Evolutionary conservation across 2,797 vertebrate species (phyloP).

Genomic region (Buphagus erythrorhynchus): DNA sequence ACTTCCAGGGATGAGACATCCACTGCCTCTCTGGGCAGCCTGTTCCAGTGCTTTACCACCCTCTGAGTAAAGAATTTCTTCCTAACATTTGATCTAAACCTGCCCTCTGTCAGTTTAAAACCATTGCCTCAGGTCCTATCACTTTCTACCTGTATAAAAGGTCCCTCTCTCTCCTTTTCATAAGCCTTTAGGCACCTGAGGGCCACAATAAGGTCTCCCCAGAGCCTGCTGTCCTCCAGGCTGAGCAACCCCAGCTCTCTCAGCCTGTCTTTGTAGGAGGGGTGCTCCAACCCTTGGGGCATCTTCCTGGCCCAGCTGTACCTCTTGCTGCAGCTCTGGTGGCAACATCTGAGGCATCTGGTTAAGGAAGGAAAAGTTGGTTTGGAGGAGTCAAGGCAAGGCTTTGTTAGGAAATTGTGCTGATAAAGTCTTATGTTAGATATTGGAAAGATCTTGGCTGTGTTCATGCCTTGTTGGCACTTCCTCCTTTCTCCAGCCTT

Average conservation of each 20-base stretch:
- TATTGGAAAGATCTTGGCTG: not conserved
- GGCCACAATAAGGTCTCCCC: fast-evolving
- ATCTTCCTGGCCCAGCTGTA: not conserved
- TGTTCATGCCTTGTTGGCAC: not conserved
- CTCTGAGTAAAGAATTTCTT: not conserved
- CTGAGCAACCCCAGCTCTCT: not conserved
- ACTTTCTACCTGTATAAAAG: not conserved
- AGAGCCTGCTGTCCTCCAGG: not conserved
- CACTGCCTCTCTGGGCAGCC: not conserved
- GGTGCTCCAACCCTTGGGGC: not conserved
- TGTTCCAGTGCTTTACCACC: not conserved
- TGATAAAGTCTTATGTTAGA: not conserved
- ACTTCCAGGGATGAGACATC: not conserved
- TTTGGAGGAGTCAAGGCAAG: not conserved
- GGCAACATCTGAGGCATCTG: not conserved
- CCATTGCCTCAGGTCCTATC: fast-evolving
- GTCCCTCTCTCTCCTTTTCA: not conserved
- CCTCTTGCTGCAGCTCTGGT: not conserved
- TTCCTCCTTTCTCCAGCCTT: not conserved
- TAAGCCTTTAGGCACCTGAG: not conserved
- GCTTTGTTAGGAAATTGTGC: not conserved
- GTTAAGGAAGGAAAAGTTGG: not conserved
- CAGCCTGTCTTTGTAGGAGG: not conserved
- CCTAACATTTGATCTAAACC: not conserved
- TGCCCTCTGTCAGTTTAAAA: not conserved